Base-by-base conservation (phyloP, 1,140 invertebrate genomes). In the Periplaneta americana region DNA sequence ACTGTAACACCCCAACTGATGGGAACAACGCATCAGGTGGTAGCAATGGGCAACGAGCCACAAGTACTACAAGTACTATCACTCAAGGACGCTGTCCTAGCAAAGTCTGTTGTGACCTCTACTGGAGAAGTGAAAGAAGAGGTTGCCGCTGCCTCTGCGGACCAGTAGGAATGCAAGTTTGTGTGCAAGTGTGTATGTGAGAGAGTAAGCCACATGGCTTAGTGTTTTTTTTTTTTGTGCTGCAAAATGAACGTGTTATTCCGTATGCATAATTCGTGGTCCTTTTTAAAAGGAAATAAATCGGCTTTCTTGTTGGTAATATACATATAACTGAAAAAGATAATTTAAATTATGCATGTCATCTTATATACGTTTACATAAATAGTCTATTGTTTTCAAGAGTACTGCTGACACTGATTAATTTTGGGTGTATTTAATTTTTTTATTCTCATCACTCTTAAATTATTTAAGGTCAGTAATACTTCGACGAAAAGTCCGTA, bases 11-110 rank as follows among this genome's bases (percentile, higher is more conserved):
- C 84, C 93, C 91, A 81, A 93, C 90, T 82, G 86, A 90, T 74
- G 87, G 91, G 81, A 34, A 88, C 90, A 18, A 94, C 94, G 86
- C 94, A 95, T 85, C 94, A 94, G 83, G 94, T 95, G 90, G 85
- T 85, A 32, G 94, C 95, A 88, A 93, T 95, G 87, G 89, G 89
- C 48, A 90, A 91, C 39, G 93, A 94, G 84, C 92, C 93, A 74
- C 94, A 95, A 87, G 94, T 95, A 82, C 89, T 96, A 82, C 95
- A 96, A 88, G 94, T 96, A 82, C 91, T 96, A 84, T 95, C 94
- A 78, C 89, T 95, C 48, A 96, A 96, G 87, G 94, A 96, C 87
- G 94, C 94, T 82, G 92, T 92, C 74, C 90, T 96, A 74, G 94
- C 93, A 82, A 95, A 95, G 87, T 93, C 93, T 75, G 94, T 95